Conservation (phyloP, 2,888 invertebrate genomes). For the Ceratothoa steindachneri region DNA sequence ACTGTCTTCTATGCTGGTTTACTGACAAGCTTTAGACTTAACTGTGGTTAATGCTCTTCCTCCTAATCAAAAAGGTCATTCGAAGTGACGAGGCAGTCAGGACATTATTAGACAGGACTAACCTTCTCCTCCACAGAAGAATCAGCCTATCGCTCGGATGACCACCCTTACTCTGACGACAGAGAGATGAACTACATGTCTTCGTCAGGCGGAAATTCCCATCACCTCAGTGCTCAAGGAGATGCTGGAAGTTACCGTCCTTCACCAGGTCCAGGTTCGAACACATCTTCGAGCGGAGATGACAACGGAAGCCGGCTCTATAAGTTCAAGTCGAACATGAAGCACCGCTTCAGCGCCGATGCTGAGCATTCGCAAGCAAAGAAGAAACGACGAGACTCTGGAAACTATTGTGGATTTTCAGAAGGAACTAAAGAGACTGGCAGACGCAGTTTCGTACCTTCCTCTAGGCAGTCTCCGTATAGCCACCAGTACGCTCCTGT, state of each 20-base stretch:
- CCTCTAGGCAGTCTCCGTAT: neutral
- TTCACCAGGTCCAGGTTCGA: neutral
- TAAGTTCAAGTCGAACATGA: constrained; percentile 92
- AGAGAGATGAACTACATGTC: constrained; percentile 13
- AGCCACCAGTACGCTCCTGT: neutral
- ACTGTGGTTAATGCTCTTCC: no score
- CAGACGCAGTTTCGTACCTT: neutral
- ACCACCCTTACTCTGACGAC: constrained; percentile 22
- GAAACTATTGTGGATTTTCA: constrained; percentile 34
- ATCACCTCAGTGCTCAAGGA: neutral
- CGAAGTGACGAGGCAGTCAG: no score
- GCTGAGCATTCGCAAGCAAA: constrained; percentile 38
- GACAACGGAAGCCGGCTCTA: constrained; percentile 56
- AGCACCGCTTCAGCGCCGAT: constrained; percentile 69
- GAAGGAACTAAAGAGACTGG: constrained; percentile 16
- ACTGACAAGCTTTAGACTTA: no score
- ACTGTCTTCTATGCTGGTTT: no score
- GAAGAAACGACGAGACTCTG: constrained; percentile 41
- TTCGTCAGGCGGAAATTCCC: neutral
- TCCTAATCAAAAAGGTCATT: no score
- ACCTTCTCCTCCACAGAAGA: constrained; percentile 31
- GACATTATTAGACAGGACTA: neutral
- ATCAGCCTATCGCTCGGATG: constrained; percentile 33
- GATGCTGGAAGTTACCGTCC: neutral
- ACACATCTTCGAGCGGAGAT: constrained; percentile 37